phyloP scores from a whole-genome alignment of 1,140 invertebrate species.

The Thalassaphorura encarpata region DNA sequence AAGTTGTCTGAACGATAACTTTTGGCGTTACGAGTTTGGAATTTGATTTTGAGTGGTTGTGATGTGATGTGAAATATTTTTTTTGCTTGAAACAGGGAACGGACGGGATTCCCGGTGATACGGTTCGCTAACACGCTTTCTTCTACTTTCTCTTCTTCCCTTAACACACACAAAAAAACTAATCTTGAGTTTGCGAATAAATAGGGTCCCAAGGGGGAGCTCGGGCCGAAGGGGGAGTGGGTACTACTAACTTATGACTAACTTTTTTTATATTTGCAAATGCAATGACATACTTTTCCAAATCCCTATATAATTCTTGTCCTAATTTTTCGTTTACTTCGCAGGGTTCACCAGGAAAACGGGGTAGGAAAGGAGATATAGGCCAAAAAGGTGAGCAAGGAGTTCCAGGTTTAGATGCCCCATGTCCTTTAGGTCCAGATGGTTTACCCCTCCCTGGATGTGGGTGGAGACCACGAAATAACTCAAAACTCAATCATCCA shows the following conservation, averaged over 20 bases:
- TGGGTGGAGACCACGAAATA: slow-evolving; percentile 4
- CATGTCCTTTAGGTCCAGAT: slow-evolving; percentile 87
- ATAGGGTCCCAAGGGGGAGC: slow-evolving; percentile 73
- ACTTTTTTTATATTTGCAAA: too few species aligned
- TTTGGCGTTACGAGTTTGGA: too few species aligned
- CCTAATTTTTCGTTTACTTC: slow-evolving; percentile 22
- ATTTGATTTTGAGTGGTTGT: too few species aligned
- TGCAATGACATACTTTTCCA: too few species aligned
- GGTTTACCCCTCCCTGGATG: slow-evolving; percentile 69
- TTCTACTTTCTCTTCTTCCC: slow-evolving; percentile 10
- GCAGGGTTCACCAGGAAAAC: slow-evolving; percentile 74
- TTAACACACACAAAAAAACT: too few species aligned
- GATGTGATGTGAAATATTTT: too few species aligned
- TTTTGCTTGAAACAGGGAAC: slow-evolving; percentile 67
- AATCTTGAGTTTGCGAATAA: slow-evolving; percentile 35
- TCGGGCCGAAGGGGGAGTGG: slow-evolving; percentile 81
- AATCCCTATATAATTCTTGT: too few species aligned
- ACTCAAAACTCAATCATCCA: not conserved
- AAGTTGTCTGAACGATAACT: slow-evolving; percentile 2
- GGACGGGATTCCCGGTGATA: slow-evolving; percentile 79
- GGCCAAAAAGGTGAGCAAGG: slow-evolving; percentile 90
- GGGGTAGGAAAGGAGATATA: slow-evolving; percentile 79
- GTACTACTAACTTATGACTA: too few species aligned
- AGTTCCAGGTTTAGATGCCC: slow-evolving; percentile 90
- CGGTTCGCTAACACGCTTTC: slow-evolving; percentile 48